A percentile compares a stretch with the other conserved stretches of the same genome.
phyloP scores from a whole-genome alignment of 2,888 invertebrate genomes.

The Furcula furcula region DNA sequence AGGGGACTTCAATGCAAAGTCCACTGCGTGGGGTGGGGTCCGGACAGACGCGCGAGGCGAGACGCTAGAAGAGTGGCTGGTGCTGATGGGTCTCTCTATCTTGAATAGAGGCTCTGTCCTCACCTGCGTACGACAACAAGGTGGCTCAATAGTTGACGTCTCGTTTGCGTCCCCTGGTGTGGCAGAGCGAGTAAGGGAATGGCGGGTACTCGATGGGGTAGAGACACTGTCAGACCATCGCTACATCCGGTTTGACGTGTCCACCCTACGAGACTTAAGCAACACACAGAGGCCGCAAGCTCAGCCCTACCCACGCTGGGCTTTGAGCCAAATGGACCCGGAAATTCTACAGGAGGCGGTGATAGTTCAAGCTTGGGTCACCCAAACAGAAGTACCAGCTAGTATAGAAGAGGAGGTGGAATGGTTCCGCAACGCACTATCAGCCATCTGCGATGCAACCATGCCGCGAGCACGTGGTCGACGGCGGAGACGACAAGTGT shows the following conservation, averaged over 20 bases:
- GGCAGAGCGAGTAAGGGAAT: not conserved
- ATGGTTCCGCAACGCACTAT: not conserved
- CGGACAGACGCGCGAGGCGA: too few relatives aligned
- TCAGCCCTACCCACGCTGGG: not conserved
- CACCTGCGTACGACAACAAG: not conserved
- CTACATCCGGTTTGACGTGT: not conserved
- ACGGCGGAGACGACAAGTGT: not conserved
- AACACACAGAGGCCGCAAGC: too few relatives aligned
- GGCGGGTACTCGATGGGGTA: not conserved
- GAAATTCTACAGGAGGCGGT: not conserved
- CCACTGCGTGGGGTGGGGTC: too few relatives aligned
- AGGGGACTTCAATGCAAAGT: too few relatives aligned
- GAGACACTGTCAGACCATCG: not conserved
- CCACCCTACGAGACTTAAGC: not conserved
- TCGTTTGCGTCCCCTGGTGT: not conserved
- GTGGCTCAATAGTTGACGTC: not conserved
- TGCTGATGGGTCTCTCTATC: too few relatives aligned
- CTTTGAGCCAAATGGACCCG: not conserved
- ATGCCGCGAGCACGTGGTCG: not conserved
- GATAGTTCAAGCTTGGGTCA: not conserved
- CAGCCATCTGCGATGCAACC: too few relatives aligned
- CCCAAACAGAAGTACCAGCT: not conserved
- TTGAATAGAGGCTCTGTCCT: too few relatives aligned
- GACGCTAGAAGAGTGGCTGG: too few relatives aligned
- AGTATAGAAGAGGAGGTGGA: not conserved